A percentile compares a stretch with the other conserved stretches of the same genome.
phyloP scores from a whole-genome alignment of 2,797 vertebrate species.

The Sciurus vulgaris region DNA sequence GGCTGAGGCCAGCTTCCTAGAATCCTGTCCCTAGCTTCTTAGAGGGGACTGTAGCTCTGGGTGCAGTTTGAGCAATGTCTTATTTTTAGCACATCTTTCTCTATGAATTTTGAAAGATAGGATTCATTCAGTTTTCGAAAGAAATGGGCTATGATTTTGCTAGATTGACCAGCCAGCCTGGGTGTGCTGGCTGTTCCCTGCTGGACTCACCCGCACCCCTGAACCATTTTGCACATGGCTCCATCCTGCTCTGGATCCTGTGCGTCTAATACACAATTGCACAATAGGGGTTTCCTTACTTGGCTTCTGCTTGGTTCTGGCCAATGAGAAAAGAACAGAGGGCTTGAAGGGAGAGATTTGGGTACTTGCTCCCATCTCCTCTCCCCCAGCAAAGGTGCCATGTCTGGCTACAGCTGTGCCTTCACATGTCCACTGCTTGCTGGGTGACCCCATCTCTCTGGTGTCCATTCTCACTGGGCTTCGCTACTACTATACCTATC shows the following conservation, averaged over 20 bases:
- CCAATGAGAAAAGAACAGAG: not conserved
- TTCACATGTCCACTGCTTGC: not conserved
- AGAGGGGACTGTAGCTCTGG: not conserved
- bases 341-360: not conserved
- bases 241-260: not conserved
- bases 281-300: not conserved
- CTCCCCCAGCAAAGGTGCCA: not conserved
- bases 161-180: not conserved
- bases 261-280: not conserved
- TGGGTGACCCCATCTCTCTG: not conserved
- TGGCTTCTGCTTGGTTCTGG: constrained; percentile 9
- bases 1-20: not conserved
- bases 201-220: not conserved
- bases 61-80: not conserved
- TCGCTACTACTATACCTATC: accelerated
- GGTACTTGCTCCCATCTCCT: not conserved
- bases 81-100: constrained; percentile 28
- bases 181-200: not conserved
- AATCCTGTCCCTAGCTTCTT: not conserved
- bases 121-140: constrained; percentile 20
- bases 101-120: not conserved
- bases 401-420: not conserved
- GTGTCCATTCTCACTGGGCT: not conserved
- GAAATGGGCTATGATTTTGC: not conserved
- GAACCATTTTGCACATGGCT: not conserved